phyloP scores from a whole-genome alignment of 2,797 vertebrate genomes.

The Labroides dimidiatus region DNA sequence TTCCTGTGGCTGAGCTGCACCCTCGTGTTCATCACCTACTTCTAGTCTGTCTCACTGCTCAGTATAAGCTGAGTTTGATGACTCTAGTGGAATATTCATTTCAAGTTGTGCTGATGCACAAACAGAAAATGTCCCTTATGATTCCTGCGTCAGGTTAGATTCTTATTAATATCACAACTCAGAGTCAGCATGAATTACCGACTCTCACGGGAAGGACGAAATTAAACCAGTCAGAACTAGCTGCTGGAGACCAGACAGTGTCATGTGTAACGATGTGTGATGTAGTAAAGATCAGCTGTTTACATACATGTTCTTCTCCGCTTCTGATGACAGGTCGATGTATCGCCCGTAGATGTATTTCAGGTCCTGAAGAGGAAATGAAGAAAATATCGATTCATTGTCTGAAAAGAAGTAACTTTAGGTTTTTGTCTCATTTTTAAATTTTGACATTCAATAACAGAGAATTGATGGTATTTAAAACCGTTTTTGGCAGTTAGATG shows the following conservation, averaged over 20 bases:
- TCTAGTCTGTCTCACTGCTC: constrained; percentile 30
- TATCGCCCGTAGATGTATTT: constrained; percentile 98
- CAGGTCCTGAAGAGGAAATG: constrained; percentile 85
- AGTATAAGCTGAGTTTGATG: constrained; percentile 52
- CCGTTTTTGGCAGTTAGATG: background rate
- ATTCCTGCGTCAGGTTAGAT: constrained; percentile 59
- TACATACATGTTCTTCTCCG: constrained; percentile 95
- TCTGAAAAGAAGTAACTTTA: too few species aligned
- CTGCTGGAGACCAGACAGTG: constrained; percentile 8
- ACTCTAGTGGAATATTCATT: constrained; percentile 66
- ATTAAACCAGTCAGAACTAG: constrained; percentile 64
- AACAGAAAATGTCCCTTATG: constrained; percentile 69
- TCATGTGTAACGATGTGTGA: background rate
- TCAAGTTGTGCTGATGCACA: constrained; percentile 72
- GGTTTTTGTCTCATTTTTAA: background rate
- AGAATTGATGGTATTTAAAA: too few species aligned
- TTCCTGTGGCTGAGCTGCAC: constrained; percentile 4
- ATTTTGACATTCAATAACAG: background rate
- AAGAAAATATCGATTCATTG: background rate
- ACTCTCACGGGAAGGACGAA: constrained; percentile 67
- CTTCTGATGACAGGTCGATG: constrained; percentile 89
- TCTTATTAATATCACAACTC: constrained; percentile 71
- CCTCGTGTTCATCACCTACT: constrained; percentile 35
- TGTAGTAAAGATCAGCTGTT: background rate
- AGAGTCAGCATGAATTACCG: constrained; percentile 72